phyloP scores from a whole-genome alignment of 2,113 vertebrate genomes.

The Cyprinus carpio region DNA sequence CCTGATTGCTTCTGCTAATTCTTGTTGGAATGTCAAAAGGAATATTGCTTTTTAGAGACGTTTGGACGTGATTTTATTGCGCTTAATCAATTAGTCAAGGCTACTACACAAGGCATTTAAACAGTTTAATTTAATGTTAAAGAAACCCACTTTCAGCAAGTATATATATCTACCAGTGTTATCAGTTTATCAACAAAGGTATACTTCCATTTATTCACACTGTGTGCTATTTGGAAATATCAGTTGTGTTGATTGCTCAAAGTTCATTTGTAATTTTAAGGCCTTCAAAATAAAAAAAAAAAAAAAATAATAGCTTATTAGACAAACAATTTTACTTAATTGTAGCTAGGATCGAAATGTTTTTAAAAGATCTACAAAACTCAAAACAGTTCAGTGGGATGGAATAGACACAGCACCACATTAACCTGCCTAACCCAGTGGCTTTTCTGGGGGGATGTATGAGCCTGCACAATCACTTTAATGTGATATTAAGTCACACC shows the following conservation, averaged over 20 bases:
- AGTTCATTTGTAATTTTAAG: background rate
- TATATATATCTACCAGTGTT: too few relatives aligned
- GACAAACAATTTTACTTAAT: background rate
- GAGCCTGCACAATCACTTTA: background rate
- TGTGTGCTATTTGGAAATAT: conserved; percentile 15
- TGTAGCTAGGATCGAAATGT: too few relatives aligned
- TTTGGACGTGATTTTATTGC: background rate
- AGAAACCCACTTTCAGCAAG: background rate
- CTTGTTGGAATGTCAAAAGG: background rate
- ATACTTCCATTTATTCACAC: background rate
- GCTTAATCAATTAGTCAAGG: background rate
- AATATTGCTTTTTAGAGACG: background rate
- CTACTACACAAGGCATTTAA: background rate
- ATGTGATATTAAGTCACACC: conserved; percentile 48
- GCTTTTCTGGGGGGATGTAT: conserved; percentile 18
- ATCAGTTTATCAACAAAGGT: background rate
- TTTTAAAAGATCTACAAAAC: conserved; percentile 7
- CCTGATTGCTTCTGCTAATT: background rate
- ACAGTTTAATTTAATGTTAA: background rate
- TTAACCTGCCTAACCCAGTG: background rate
- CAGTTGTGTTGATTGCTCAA: background rate
- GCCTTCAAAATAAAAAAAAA: too few relatives aligned
- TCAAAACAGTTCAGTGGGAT: background rate
- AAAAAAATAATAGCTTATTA: background rate
- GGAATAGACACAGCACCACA: background rate